These are phyloP conservation scores for Garrulus glandarius DNA, from an alignment of 2,797 vertebrate species.

Conservation along the genomic window DNA sequence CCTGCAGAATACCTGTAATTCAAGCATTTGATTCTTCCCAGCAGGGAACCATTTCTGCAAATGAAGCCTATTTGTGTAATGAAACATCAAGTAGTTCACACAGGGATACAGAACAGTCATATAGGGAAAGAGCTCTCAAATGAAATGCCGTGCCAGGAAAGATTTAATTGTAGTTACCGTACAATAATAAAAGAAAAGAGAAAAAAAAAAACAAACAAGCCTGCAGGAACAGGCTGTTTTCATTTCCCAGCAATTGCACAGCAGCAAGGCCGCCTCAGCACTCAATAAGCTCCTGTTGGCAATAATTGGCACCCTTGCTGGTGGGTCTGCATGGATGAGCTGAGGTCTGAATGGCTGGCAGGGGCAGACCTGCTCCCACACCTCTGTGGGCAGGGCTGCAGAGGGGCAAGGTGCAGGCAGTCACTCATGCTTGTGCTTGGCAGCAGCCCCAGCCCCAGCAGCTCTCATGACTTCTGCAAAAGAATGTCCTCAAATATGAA, in stretches of 20 bases:
- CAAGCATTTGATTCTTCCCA: slow-evolving; percentile 48
- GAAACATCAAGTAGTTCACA: slow-evolving; percentile 40
- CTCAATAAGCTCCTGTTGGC: not conserved
- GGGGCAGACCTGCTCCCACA: not conserved
- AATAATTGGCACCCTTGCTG: not conserved
- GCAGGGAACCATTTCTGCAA: slow-evolving; percentile 27
- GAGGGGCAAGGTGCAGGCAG: not conserved
- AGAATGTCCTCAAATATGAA: not conserved
- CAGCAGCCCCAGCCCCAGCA: rapidly evolving
- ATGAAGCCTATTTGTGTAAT: slow-evolving; percentile 46
- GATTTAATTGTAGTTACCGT: slow-evolving; percentile 13
- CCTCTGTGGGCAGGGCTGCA: not conserved
- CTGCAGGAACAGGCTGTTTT: slow-evolving; percentile 24
- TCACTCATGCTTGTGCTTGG: rapidly evolving
- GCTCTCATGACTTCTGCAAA: not conserved
- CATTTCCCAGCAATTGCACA: slow-evolving; percentile 14
- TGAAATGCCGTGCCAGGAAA: not conserved
- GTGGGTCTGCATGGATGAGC: rapidly evolving
- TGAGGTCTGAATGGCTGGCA: not conserved
- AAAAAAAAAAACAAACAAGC: not conserved
- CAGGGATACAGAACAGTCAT: not conserved
- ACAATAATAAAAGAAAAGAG: not conserved
- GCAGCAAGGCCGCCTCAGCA: not conserved
- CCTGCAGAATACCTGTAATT: slow-evolving; percentile 43
- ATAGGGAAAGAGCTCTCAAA: slow-evolving; percentile 3